These are phyloP conservation scores for Poeciliopsis turneri DNA, from an alignment of 2,797 vertebrate species.

Conservation along the genomic window DNA sequence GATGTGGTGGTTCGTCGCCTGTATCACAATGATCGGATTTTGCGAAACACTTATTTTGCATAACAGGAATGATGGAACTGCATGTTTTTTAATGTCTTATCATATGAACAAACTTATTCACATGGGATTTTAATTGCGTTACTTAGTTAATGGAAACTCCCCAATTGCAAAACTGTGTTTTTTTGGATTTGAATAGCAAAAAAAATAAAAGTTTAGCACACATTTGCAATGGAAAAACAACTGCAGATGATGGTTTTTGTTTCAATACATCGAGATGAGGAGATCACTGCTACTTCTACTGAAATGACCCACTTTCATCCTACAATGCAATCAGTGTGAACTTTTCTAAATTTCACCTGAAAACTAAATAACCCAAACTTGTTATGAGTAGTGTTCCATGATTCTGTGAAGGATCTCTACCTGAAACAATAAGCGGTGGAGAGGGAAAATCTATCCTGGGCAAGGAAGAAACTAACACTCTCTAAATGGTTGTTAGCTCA, in stretches of 20 bases:
- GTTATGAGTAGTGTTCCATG: not conserved
- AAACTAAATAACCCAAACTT: not conserved
- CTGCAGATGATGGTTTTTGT: not conserved
- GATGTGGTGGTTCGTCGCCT: too few species aligned
- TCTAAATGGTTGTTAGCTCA: conserved; percentile 28
- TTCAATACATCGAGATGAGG: not conserved
- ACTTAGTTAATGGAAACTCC: too few species aligned
- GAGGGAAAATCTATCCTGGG: conserved; percentile 6
- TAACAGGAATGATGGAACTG: too few species aligned
- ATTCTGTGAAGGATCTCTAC: not conserved
- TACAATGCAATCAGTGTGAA: not conserved
- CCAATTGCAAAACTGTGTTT: too few species aligned
- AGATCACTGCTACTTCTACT: not conserved
- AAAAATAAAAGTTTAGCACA: too few species aligned
- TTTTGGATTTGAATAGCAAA: too few species aligned
- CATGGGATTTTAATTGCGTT: too few species aligned
- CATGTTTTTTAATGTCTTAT: too few species aligned
- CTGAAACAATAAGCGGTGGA: not conserved
- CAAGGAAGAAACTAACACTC: not conserved
- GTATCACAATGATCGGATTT: too few species aligned
- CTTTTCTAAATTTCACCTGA: not conserved
- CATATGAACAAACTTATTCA: too few species aligned
- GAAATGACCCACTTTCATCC: not conserved
- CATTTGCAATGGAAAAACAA: too few species aligned
- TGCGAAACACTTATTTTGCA: too few species aligned